A percentile compares a stretch with the other conserved stretches of the same genome.
These are phyloP conservation scores for Eulemur coronatus DNA, from an alignment of 2,797 vertebrate genomes.

Conservation along the genomic window DNA sequence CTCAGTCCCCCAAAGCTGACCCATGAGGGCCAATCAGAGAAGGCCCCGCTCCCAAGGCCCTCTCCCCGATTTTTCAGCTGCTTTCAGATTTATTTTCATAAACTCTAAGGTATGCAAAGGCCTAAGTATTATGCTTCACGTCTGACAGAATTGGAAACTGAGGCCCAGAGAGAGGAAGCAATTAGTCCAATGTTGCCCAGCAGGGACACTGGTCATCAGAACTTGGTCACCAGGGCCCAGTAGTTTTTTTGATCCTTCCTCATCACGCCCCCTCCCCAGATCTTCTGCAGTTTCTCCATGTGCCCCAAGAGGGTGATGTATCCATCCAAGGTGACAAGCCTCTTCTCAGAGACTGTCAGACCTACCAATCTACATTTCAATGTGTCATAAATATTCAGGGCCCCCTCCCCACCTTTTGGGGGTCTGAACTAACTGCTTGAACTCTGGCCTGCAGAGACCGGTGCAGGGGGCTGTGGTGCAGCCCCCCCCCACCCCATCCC, in stretches of 20 bases:
- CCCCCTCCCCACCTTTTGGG: slow-evolving; percentile 45
- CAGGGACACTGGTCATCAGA: neutral
- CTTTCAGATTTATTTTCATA: neutral
- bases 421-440: slow-evolving; percentile 51
- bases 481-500: slow-evolving; percentile 66
- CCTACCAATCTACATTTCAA: slow-evolving; percentile 75
- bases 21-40: neutral
- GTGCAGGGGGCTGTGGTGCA: slow-evolving; percentile 60
- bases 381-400: slow-evolving; percentile 76
- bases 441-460: neutral
- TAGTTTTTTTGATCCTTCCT: neutral
- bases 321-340: slow-evolving; percentile 61
- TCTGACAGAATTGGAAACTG: neutral
- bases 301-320: slow-evolving; percentile 30
- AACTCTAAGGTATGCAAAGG: neutral
- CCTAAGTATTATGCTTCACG: neutral
- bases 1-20: neutral
- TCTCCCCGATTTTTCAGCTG: neutral
- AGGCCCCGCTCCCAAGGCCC: neutral
- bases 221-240: neutral
- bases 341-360: slow-evolving; percentile 68
- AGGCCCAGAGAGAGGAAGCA: neutral
- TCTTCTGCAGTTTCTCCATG: neutral
- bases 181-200: neutral
- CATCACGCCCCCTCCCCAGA: too few species aligned